Evolutionary conservation across 1,140 invertebrate species (phyloP).

Genomic region (Aphelenchoides avenae): DNA sequence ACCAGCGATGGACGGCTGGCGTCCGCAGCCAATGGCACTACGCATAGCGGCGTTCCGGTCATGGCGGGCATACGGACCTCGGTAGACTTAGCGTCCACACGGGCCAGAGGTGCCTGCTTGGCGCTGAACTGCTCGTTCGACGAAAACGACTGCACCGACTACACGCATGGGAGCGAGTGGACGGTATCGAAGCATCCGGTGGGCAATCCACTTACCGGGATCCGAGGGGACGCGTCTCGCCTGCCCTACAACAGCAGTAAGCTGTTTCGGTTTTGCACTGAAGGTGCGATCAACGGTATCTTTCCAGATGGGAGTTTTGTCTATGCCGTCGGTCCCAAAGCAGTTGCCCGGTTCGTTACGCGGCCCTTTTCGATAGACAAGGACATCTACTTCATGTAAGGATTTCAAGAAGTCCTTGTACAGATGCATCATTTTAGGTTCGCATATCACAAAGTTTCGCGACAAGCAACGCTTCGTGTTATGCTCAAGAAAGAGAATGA

Average conservation of each 20-base stretch:
- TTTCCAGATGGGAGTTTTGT: conserved; percentile 23
- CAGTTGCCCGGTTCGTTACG: conserved; percentile 31
- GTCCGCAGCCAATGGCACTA: neutral
- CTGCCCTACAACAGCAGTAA: conserved; percentile 39
- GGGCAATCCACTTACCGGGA: conserved; percentile 44
- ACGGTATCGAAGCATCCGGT: conserved; percentile 22
- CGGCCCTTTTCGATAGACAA: conserved; percentile 37
- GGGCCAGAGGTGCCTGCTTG: conserved; percentile 10
- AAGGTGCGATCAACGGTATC: neutral
- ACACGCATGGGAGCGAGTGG: conserved; percentile 37
- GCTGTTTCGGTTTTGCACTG: conserved; percentile 6
- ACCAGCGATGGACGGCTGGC: neutral
- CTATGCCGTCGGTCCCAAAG: conserved; percentile 36
- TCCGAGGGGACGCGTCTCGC: conserved; percentile 42
- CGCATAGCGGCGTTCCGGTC: neutral
- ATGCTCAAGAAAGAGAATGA: conserved; percentile 21
- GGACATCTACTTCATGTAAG: conserved; percentile 35
- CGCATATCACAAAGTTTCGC: conserved; percentile 42
- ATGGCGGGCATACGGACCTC: neutral
- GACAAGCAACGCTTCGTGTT: conserved; percentile 24
- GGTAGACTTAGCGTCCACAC: neutral
- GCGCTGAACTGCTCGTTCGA: conserved; percentile 26
- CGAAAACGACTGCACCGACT: conserved; percentile 18
- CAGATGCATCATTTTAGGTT: too few relatives aligned
- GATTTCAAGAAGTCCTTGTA: too few relatives aligned